phyloP scores from a whole-genome alignment of 2,113 vertebrate species.

The Megaceryle maxima region DNA sequence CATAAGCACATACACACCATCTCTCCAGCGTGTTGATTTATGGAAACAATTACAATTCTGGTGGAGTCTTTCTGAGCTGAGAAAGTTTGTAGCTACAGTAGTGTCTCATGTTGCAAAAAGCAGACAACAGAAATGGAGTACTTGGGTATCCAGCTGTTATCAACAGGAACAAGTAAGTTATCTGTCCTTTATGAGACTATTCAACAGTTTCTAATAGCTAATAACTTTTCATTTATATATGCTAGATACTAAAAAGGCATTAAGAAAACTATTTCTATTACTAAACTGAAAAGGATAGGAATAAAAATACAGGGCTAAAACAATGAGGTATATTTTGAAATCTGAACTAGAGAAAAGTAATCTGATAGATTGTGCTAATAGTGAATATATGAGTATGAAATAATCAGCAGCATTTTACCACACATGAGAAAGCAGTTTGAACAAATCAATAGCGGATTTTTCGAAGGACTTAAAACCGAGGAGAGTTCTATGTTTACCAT shows the following conservation, averaged over 20 bases:
- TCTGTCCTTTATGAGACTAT: conserved; percentile 69
- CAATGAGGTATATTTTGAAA: conserved; percentile 55
- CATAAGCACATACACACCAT: conserved; percentile 66
- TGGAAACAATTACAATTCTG: conserved; percentile 88
- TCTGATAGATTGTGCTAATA: conserved; percentile 50
- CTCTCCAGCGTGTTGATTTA: conserved; percentile 83
- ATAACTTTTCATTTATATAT: conserved; percentile 43
- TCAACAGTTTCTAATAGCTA: conserved; percentile 58
- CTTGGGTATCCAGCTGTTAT: conserved; percentile 80
- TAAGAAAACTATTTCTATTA: conserved; percentile 10
- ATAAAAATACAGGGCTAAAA: conserved; percentile 46
- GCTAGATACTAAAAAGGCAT: conserved; percentile 1
- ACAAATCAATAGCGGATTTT: conserved; percentile 11
- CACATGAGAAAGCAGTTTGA: not conserved
- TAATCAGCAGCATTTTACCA: conserved; percentile 33
- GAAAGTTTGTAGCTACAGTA: conserved; percentile 81
- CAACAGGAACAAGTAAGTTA: conserved; percentile 88
- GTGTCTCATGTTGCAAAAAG: conserved; percentile 80
- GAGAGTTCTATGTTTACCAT: not conserved
- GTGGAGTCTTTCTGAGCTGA: conserved; percentile 82
- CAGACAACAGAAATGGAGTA: conserved; percentile 82
- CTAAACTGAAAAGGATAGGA: conserved; percentile 17
- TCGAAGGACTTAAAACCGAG: conserved; percentile 17
- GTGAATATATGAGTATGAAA: conserved; percentile 28
- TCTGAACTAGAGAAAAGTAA: conserved; percentile 61